Conservation (phyloP, 2,888 invertebrate species). For the Callyntrura sp. region DNA sequence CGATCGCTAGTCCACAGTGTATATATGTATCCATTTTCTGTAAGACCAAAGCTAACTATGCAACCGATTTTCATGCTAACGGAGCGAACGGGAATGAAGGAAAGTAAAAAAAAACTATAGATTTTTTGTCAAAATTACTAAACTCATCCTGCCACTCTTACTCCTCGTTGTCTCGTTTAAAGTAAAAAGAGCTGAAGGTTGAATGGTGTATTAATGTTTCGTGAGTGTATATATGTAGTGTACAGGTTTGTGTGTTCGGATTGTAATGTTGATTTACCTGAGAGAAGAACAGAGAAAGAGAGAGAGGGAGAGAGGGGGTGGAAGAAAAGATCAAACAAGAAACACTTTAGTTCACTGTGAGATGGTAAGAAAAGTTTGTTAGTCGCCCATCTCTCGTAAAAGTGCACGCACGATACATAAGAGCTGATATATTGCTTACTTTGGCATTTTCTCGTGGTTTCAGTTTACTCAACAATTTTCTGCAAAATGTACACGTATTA, state of each 20-base stretch:
- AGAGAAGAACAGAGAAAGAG: neutral
- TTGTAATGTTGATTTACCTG: constrained; percentile 57
- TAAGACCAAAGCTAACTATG: neutral
- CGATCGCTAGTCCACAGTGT: neutral
- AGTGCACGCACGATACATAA: neutral
- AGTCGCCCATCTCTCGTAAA: neutral
- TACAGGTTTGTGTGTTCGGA: neutral
- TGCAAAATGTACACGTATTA: neutral
- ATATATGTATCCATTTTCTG: neutral
- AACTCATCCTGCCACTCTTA: constrained; percentile 36
- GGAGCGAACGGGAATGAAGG: neutral
- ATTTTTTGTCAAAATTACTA: constrained; percentile 45
- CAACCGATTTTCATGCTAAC: constrained; percentile 33
- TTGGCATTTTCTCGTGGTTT: constrained; percentile 16
- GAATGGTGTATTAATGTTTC: constrained; percentile 39
- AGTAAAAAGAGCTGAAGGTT: constrained; percentile 38
- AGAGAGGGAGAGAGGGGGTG: neutral
- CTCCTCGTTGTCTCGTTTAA: neutral
- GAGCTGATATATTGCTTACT: constrained; percentile 6
- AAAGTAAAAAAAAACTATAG: neutral
- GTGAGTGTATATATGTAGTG: neutral
- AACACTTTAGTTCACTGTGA: constrained; percentile 8
- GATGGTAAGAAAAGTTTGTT: constrained; percentile 30
- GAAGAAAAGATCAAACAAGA: constrained; percentile 44
- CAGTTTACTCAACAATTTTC: constrained; percentile 31